A percentile compares a stretch with the other conserved stretches of the same genome.
phyloP scores from a whole-genome alignment of 2,113 vertebrate species.

The Spea bombifrons region DNA sequence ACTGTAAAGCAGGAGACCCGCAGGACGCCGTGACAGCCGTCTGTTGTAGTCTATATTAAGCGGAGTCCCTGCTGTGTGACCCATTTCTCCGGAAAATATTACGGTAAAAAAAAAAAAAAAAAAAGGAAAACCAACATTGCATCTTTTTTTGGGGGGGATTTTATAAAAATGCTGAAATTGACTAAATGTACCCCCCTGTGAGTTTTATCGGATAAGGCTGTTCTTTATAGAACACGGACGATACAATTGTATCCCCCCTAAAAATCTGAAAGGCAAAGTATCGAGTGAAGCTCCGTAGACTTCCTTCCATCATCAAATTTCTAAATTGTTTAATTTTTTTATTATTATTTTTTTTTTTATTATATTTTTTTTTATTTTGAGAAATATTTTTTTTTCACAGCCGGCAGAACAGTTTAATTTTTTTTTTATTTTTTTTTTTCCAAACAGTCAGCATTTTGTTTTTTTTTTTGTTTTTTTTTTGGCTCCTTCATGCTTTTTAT shows the following conservation, averaged over 20 bases:
- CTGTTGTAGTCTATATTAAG: constrained; percentile 73
- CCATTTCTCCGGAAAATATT: constrained; percentile 70
- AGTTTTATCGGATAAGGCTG: background rate
- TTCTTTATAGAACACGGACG: background rate
- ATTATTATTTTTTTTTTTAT: too few relatives aligned
- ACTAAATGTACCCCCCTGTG: constrained; percentile 13
- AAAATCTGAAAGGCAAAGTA: too few relatives aligned
- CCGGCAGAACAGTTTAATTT: too few relatives aligned
- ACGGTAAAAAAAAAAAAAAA: constrained; percentile 55
- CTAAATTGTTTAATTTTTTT: too few relatives aligned
- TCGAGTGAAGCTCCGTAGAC: background rate
- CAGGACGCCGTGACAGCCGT: constrained; percentile 68
- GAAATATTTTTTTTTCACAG: constrained; percentile 16
- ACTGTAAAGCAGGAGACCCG: constrained; percentile 59
- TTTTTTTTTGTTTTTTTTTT: background rate
- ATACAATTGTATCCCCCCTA: too few relatives aligned
- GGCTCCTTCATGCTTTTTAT: background rate
- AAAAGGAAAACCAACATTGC: constrained; percentile 1
- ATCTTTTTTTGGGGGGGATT: background rate
- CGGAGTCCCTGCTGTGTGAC: constrained; percentile 66
- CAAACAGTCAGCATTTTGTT: background rate
- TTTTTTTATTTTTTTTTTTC: background rate
- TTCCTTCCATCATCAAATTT: background rate
- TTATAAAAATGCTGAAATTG: background rate
- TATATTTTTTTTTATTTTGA: background rate